Evolutionary conservation across 2,888 invertebrate species (phyloP).

Genomic region (Willowsia nigromaculata): DNA sequence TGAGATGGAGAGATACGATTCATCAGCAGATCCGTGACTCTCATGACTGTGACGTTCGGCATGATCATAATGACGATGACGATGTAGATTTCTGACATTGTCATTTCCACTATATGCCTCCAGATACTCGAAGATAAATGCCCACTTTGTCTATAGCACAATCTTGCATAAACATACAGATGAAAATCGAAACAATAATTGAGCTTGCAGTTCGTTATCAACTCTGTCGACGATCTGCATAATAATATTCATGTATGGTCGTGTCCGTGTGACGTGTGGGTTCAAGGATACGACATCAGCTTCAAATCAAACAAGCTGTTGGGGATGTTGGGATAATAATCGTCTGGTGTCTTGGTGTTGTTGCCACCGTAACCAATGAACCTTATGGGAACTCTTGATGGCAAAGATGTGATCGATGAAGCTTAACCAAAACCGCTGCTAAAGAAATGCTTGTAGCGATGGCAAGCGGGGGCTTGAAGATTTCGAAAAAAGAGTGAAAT

Average conservation of each 20-base stretch:
- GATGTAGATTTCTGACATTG: not conserved
- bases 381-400: not conserved
- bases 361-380: conserved; percentile 3
- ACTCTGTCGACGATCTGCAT: not conserved
- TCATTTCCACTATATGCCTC: too few species aligned
- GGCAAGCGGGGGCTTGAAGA: not conserved
- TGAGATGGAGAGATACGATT: not conserved
- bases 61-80: not conserved
- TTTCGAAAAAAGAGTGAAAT: not conserved
- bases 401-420: conserved; percentile 5
- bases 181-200: too few species aligned
- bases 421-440: not conserved
- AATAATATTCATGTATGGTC: not conserved
- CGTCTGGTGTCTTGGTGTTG: too few species aligned
- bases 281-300: conserved; percentile 12
- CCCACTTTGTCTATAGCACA: too few species aligned
- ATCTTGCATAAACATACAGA: too few species aligned
- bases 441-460: not conserved
- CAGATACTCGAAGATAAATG: too few species aligned
- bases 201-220: not conserved
- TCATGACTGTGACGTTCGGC: conserved; percentile 6
- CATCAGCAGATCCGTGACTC: conserved; percentile 7
- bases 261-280: not conserved
- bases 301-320: not conserved
- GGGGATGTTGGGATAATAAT: not conserved